Percentiles rank a stretch among this genome's conserved stretches.
Evolutionary conservation across 2,797 vertebrate genomes (phyloP).

Genomic region (Dipus sagitta): DNA sequence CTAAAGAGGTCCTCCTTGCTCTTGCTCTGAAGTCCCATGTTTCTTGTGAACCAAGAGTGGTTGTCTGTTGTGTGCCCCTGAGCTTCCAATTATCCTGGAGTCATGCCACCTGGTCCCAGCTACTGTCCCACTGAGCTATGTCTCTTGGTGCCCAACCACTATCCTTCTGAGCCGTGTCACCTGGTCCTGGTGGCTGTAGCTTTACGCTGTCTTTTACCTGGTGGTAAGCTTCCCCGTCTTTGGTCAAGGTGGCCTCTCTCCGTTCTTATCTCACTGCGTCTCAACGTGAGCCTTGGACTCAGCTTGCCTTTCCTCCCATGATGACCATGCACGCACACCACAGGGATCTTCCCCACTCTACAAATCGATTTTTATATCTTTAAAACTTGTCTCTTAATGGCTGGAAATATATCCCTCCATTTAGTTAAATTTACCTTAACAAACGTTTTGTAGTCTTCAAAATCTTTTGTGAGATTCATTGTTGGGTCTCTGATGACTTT

Average conservation of each 20-base stretch:
- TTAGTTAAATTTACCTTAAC: not conserved
- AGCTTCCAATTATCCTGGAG: not conserved
- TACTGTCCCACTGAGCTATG: not conserved
- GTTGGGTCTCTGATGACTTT: not conserved
- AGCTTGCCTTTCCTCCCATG: fast-evolving
- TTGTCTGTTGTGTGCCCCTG: not conserved
- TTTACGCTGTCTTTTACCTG: not conserved
- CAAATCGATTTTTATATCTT: not conserved
- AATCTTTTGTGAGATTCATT: not conserved
- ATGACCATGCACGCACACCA: fast-evolving
- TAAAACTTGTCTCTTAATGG: not conserved
- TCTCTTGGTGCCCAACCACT: too few species aligned
- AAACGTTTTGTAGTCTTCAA: not conserved
- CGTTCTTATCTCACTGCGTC: not conserved
- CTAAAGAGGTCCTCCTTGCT: too few species aligned
- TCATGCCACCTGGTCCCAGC: too few species aligned
- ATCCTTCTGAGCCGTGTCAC: too few species aligned
- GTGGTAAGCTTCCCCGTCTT: not conserved
- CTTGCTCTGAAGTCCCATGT: not conserved
- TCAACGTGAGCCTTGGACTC: fast-evolving
- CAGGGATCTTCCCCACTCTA: not conserved
- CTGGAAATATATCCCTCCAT: not conserved
- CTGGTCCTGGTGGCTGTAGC: fast-evolving
- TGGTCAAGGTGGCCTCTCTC: not conserved
- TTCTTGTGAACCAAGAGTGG: not conserved